Percentiles rank a stretch among this genome's conserved stretches.
These are phyloP conservation scores for Nyctalus aviator DNA, from an alignment of 2,797 vertebrate species.

Conservation along the genomic window DNA sequence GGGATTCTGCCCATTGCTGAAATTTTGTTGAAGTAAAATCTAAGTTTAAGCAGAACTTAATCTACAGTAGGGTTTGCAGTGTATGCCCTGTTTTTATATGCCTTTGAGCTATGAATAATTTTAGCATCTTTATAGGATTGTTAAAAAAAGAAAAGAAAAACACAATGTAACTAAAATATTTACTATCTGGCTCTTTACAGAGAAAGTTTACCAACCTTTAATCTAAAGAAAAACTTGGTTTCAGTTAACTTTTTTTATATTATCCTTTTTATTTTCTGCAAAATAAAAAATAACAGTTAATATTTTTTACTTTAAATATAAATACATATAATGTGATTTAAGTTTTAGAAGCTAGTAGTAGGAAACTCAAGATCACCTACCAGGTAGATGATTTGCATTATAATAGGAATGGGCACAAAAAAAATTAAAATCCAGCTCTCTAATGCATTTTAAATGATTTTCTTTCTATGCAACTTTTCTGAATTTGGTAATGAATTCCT, in stretches of 20 bases:
- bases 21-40: constrained; percentile 35
- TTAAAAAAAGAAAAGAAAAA: constrained; percentile 9
- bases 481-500: not conserved
- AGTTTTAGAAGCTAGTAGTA: not conserved
- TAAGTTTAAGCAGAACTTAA: not conserved
- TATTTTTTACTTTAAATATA: constrained; percentile 20
- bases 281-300: constrained; percentile 19
- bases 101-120: constrained; percentile 26
- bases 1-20: not conserved
- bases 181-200: not conserved
- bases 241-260: constrained; percentile 14
- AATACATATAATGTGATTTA: not conserved
- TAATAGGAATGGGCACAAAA: not conserved
- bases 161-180: constrained; percentile 16
- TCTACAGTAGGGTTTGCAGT: not conserved
- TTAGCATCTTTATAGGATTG: constrained; percentile 31
- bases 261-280: not conserved
- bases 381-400: not conserved
- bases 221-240: not conserved
- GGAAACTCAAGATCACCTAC: constrained; percentile 11
- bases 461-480: not conserved
- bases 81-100: not conserved
- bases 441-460: not conserved
- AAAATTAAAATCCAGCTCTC: constrained; percentile 24
- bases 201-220: not conserved